These are phyloP conservation scores for Lacerta viridis DNA, from an alignment of 2,797 vertebrate genomes.

Conservation along the genomic window DNA sequence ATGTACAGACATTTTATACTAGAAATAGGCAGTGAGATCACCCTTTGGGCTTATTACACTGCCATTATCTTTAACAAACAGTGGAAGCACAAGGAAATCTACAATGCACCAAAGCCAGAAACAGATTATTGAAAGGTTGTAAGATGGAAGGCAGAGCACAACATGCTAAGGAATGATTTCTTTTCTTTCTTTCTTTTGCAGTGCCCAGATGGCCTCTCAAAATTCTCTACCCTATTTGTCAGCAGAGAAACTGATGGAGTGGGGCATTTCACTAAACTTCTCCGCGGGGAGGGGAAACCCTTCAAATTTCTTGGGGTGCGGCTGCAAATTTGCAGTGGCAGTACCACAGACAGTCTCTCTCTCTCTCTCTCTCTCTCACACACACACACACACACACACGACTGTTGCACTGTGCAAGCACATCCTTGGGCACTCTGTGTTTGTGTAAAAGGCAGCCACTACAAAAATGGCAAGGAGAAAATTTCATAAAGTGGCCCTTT, in stretches of 20 bases:
- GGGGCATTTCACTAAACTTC: too few relatives aligned
- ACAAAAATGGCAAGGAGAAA: not conserved
- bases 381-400: too few relatives aligned
- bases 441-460: not conserved
- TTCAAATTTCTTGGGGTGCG: too few relatives aligned
- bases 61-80: constrained; percentile 48
- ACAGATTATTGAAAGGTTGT: constrained; percentile 7
- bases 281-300: too few relatives aligned
- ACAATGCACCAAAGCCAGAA: constrained; percentile 41
- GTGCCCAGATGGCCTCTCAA: too few relatives aligned
- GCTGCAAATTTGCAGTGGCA: too few relatives aligned
- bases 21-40: constrained; percentile 61
- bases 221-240: too few relatives aligned
- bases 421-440: too few relatives aligned
- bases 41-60: constrained; percentile 57
- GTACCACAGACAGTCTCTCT: too few relatives aligned
- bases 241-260: too few relatives aligned
- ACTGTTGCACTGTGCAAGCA: too few relatives aligned
- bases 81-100: constrained; percentile 45
- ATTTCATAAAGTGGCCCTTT: not conserved
- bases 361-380: too few relatives aligned
- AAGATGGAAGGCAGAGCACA: constrained; percentile 15
- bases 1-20: constrained; percentile 54
- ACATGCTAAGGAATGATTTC: constrained; percentile 5
- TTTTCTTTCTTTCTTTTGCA: not conserved